Evolutionary conservation across 2,888 invertebrate genomes (phyloP), one percentile per base, ranked within the genome.

Genomic region (Psococerastis gibbosa): DNA sequence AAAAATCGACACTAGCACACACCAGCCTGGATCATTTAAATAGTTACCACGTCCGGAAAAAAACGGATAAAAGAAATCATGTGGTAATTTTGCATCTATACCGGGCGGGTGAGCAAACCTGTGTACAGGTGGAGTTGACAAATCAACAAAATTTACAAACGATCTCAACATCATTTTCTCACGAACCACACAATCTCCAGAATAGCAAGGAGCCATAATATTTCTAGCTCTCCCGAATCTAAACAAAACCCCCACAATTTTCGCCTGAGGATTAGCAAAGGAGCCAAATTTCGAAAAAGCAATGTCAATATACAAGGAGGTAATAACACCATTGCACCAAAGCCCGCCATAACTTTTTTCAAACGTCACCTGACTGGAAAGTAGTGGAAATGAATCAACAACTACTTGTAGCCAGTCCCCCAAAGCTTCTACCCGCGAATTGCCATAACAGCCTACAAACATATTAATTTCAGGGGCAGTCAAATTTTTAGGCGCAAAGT

Each of bases 31-130:
- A n/a, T n/a, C n/a, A n/a, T n/a, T n/a, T n/a, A n/a, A n/a, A n/a
- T n/a, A n/a, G n/a, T n/a, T n/a, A 9, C 8, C 15, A 9, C 9
- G 6, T 34, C 18, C 31, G 3, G 35, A 20, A 35, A 45, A 51
- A 46, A 75, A 75, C 1, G 81, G 81, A 55, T 78, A 77, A 58
- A 81, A 81, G 57, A 81, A 81, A 57, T 80, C 76, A 50, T 68
- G 66, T 2, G 81, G 79, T 44, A 81, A 63, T 56, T 69, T 66
- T 46, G 78, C 67, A 52, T 75, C 69, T 45, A 78, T 64, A 47
- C 71, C 67, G 15, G 79, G 78, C 46, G 71, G 67, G 45, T 69
- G 69, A 6, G 73, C 74, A 51, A 66, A 64, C 38, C 62, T 58
- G 44, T 62, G 61, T 23, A 60, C 59, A 0, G 68, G 62, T 2